Evolutionary conservation across 2,797 vertebrate genomes (phyloP).

Genomic region (Lepilemur ruficaudatus): DNA sequence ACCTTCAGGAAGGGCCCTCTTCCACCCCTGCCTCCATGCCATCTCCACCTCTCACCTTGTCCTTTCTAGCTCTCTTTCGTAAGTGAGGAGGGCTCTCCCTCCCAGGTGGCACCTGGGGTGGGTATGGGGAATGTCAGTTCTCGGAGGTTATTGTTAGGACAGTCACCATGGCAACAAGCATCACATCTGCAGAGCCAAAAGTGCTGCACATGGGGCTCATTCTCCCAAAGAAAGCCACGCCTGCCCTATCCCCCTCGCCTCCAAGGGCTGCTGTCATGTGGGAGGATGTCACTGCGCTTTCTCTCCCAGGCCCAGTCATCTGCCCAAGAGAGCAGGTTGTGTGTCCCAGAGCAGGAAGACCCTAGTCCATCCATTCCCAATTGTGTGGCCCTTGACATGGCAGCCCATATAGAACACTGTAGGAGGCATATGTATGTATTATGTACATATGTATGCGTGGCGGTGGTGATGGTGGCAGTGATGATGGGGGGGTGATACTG

Average conservation of each 20-base stretch:
- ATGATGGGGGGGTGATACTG: rapidly evolving
- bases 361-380: background rate
- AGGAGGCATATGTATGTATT: background rate
- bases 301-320: background rate
- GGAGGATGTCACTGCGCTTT: background rate
- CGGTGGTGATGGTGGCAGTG: background rate
- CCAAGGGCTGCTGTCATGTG: background rate
- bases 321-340: background rate
- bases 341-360: background rate
- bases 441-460: background rate
- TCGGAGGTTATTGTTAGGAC: conserved; percentile 79
- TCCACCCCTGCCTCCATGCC: background rate
- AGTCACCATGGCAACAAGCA: conserved; percentile 74
- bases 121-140: conserved; percentile 73
- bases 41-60: conserved; percentile 58
- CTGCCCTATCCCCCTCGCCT: background rate
- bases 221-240: conserved; percentile 44
- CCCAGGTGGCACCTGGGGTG: conserved; percentile 75
- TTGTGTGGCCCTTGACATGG: background rate
- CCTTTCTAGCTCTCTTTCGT: conserved; percentile 45
- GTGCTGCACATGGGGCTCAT: conserved; percentile 64
- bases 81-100: conserved; percentile 64
- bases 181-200: conserved; percentile 77
- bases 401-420: background rate
- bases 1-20: background rate